A percentile compares a stretch with the other conserved stretches of the same genome.
phyloP scores from a whole-genome alignment of 2,797 vertebrate species.

The Acanthurus tractus region DNA sequence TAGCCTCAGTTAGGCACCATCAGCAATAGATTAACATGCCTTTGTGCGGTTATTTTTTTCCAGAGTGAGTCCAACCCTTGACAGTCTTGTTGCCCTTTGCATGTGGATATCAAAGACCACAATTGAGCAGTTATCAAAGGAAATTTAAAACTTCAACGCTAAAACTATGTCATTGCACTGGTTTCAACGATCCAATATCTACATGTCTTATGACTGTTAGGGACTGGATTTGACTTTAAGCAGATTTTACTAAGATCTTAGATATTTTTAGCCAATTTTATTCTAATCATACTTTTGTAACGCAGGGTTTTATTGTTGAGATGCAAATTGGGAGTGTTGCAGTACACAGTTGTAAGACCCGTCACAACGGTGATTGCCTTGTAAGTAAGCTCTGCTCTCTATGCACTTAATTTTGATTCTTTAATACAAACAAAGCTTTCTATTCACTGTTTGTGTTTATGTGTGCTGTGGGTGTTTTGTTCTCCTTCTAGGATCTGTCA shows the following conservation, averaged over 20 bases:
- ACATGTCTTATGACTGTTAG: not conserved
- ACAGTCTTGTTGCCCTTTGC: not conserved
- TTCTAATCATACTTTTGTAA: conserved; percentile 16
- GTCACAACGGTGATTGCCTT: conserved; percentile 96
- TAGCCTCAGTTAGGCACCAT: conserved; percentile 38
- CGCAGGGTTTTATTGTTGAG: conserved; percentile 94
- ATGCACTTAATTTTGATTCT: not conserved
- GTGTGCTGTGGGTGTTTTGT: not conserved
- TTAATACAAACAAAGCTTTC: not conserved
- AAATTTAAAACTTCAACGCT: not conserved
- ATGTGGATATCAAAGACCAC: not conserved
- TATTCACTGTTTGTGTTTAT: not conserved
- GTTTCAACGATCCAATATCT: not conserved
- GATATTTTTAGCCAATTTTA: not conserved
- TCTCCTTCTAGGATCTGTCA: conserved; percentile 90
- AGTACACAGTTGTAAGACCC: conserved; percentile 97
- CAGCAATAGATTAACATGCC: conserved; percentile 27
- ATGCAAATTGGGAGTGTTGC: conserved; percentile 96
- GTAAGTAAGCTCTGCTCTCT: conserved; percentile 85
- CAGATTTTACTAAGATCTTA: not conserved
- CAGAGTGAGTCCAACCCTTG: not conserved
- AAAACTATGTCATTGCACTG: not conserved
- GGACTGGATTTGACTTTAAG: not conserved
- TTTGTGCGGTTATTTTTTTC: not conserved
- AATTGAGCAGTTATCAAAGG: not conserved